phyloP scores from a whole-genome alignment of 2,113 vertebrate genomes.

The Eptatretus burgeri region DNA sequence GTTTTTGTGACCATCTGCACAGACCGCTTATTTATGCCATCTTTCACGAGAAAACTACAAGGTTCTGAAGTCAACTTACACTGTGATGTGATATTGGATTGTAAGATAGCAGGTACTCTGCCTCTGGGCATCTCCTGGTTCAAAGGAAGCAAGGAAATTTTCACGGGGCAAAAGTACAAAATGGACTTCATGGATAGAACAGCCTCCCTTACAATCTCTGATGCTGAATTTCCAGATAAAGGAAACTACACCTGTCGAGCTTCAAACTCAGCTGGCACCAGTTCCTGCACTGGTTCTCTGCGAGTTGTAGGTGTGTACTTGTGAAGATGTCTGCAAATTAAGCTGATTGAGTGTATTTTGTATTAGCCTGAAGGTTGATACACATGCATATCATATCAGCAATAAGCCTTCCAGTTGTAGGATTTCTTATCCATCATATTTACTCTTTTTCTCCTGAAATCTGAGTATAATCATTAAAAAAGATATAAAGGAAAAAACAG shows the following conservation, averaged over 20 bases:
- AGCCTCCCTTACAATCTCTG: slow-evolving; percentile 40
- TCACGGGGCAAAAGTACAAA: slow-evolving; percentile 65
- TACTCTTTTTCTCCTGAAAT: too few relatives aligned
- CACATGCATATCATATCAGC: too few relatives aligned
- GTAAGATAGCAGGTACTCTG: slow-evolving; percentile 49
- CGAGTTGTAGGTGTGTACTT: neutral
- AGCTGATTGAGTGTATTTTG: too few relatives aligned
- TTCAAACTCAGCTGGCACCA: slow-evolving; percentile 57
- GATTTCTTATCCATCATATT: too few relatives aligned
- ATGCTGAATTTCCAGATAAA: slow-evolving; percentile 47
- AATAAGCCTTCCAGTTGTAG: too few relatives aligned
- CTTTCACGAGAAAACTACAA: neutral
- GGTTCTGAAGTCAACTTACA: neutral
- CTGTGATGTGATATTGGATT: slow-evolving; percentile 28
- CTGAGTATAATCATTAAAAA: too few relatives aligned
- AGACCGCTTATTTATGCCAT: neutral
- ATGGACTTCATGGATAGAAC: slow-evolving; percentile 47
- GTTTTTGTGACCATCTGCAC: slow-evolving; percentile 6
- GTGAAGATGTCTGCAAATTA: neutral
- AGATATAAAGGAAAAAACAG: too few relatives aligned
- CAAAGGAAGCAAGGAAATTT: slow-evolving; percentile 82
- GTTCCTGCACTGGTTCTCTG: slow-evolving; percentile 41
- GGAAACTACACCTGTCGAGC: slow-evolving; percentile 59
- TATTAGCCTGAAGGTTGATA: too few relatives aligned
- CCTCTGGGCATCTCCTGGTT: slow-evolving; percentile 82